Percentiles rank a stretch among this genome's conserved stretches.
These are phyloP conservation scores for Aspidoscelis tigris DNA, from an alignment of 2,113 vertebrate species.

Conservation along the genomic window DNA sequence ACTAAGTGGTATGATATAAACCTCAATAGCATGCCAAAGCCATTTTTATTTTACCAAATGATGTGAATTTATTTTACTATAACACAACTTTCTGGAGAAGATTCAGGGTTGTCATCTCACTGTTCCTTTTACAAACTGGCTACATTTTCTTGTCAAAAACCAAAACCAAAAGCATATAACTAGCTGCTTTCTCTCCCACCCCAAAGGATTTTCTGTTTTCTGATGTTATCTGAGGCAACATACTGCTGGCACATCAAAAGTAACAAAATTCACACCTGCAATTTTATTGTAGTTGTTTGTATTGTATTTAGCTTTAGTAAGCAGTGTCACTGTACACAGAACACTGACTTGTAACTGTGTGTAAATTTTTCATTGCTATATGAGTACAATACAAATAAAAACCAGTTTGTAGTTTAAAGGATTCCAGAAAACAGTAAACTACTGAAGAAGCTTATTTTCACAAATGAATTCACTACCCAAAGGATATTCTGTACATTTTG, in stretches of 20 bases:
- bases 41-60: not conserved
- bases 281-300: not conserved
- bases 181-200: no score
- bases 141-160: not conserved
- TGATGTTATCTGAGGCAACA: not conserved
- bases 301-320: not conserved
- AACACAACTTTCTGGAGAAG: not conserved
- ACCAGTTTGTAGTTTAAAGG: constrained; percentile 34
- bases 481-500: constrained; percentile 36
- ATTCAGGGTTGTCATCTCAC: not conserved
- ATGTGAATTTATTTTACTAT: not conserved
- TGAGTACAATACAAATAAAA: constrained; percentile 37
- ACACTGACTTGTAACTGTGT: not conserved
- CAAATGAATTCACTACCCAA: constrained; percentile 35
- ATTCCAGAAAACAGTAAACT: constrained; percentile 14
- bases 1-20: not conserved
- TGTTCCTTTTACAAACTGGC: not conserved
- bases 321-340: not conserved
- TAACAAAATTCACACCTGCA: not conserved
- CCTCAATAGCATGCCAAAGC: not conserved
- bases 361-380: constrained; percentile 26
- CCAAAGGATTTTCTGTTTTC: not conserved
- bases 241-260: not conserved
- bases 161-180: not conserved
- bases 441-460: not conserved